phyloP scores from a whole-genome alignment of 2,113 vertebrate genomes.

The Scomber japonicus region DNA sequence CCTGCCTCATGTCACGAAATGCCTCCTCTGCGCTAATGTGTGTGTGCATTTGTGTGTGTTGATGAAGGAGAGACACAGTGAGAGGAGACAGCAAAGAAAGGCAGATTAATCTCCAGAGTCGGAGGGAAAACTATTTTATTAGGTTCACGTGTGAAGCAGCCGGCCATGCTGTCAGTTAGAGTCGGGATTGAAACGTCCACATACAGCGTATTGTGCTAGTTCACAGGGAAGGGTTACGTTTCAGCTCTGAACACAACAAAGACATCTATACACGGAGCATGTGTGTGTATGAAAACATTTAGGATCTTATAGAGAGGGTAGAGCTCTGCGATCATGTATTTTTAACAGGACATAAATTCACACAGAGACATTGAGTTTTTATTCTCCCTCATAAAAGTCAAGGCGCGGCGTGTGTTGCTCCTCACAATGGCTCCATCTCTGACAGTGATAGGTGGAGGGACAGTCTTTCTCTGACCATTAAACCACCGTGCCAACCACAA shows the following conservation, averaged over 20 bases:
- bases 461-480: neutral
- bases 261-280: constrained; percentile 36
- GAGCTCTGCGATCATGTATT: too few relatives aligned
- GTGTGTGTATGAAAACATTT: constrained; percentile 1
- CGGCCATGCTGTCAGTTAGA: constrained; percentile 60
- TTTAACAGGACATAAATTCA: neutral
- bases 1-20: constrained; percentile 50
- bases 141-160: constrained; percentile 73
- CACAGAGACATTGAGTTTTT: neutral
- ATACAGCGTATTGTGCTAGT: constrained; percentile 41
- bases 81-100: constrained; percentile 72
- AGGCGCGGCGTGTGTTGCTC: too few relatives aligned
- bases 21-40: constrained; percentile 4
- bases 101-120: constrained; percentile 68
- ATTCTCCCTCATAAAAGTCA: neutral
- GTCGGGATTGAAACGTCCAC: constrained; percentile 57
- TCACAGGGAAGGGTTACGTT: constrained; percentile 46
- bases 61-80: constrained; percentile 56
- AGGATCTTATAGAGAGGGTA: too few relatives aligned
- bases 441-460: too few relatives aligned
- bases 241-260: constrained; percentile 38
- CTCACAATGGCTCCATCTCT: too few relatives aligned
- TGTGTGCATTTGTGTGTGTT: constrained; percentile 13
- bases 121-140: constrained; percentile 68
- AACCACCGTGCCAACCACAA: too few relatives aligned